Percentiles rank a stretch among this genome's conserved stretches.
Evolutionary conservation across 2,113 vertebrate species (phyloP).

Genomic region (Pteruthius melanotis): DNA sequence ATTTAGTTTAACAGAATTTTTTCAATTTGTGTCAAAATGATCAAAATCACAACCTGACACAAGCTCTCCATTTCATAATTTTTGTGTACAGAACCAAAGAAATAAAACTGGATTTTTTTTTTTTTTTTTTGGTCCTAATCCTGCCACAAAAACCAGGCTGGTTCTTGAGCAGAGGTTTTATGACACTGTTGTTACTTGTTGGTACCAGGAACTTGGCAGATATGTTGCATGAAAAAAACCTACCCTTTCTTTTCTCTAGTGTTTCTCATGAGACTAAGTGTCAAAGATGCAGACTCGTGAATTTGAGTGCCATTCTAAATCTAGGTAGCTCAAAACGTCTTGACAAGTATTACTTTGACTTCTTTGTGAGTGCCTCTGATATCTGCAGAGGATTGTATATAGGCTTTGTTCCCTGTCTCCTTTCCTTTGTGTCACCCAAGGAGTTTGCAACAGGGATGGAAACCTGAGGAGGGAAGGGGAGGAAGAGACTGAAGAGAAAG

Average conservation of each 20-base stretch:
- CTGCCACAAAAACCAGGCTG: neutral
- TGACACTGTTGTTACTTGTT: neutral
- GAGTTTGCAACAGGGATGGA: neutral
- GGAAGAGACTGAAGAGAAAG: neutral
- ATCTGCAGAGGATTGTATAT: neutral
- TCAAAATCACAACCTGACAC: neutral
- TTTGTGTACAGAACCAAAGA: neutral
- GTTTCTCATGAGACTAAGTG: neutral
- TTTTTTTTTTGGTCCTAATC: neutral
- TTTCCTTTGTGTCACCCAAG: neutral
- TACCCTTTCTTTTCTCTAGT: neutral
- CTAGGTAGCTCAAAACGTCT: neutral
- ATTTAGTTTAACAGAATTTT: constrained; percentile 47
- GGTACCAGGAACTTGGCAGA: neutral
- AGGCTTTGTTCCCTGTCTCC: neutral
- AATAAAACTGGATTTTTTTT: neutral
- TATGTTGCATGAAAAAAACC: neutral
- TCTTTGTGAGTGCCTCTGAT: neutral
- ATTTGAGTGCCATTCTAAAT: neutral
- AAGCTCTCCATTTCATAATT: neutral
- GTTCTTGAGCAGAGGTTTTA: neutral
- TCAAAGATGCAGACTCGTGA: neutral
- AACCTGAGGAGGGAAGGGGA: neutral
- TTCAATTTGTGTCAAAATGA: constrained; percentile 41
- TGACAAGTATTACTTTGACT: neutral